phyloP scores from a whole-genome alignment of 1,140 invertebrate species.

The Zaprionus ornatus region DNA sequence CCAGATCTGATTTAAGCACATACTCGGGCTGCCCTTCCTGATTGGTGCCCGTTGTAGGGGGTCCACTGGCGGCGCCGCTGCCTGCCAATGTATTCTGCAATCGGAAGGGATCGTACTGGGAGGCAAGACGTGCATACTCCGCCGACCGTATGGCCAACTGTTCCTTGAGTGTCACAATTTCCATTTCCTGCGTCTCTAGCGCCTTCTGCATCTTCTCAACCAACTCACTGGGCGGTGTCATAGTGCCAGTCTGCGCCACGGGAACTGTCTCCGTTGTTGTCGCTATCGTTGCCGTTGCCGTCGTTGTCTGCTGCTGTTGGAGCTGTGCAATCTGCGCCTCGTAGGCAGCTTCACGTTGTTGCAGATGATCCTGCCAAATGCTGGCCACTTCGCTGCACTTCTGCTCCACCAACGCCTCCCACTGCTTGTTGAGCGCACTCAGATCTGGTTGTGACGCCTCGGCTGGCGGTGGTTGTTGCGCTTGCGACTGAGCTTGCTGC shows the following conservation, averaged over 20 bases:
- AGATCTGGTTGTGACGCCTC: conserved; percentile 42
- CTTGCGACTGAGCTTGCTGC: conserved; percentile 61
- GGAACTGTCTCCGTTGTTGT: not conserved
- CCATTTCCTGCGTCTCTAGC: conserved; percentile 87
- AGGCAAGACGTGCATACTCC: conserved; percentile 81
- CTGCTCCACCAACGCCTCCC: conserved; percentile 86
- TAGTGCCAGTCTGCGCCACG: not conserved
- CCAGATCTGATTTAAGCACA: conserved; percentile 88
- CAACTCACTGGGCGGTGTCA: conserved; percentile 30
- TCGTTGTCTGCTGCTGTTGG: not conserved
- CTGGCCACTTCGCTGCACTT: conserved; percentile 87
- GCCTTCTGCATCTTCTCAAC: conserved; percentile 84
- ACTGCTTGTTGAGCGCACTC: conserved; percentile 73
- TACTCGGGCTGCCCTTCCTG: conserved; percentile 49
- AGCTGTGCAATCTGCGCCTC: conserved; percentile 65
- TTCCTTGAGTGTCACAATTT: conserved; percentile 88
- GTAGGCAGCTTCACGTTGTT: conserved; percentile 86
- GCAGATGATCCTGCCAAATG: conserved; percentile 87
- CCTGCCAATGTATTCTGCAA: conserved; percentile 57
- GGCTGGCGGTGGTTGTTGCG: conserved; percentile 69
- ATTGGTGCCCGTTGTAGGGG: not conserved
- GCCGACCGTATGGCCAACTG: conserved; percentile 86
- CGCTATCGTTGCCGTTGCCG: not conserved
- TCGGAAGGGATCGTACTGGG: conserved; percentile 83
- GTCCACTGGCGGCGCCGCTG: conserved; percentile 33